Evolutionary conservation across 2,888 invertebrate species (phyloP).

Genomic region (Luperina testacea): DNA sequence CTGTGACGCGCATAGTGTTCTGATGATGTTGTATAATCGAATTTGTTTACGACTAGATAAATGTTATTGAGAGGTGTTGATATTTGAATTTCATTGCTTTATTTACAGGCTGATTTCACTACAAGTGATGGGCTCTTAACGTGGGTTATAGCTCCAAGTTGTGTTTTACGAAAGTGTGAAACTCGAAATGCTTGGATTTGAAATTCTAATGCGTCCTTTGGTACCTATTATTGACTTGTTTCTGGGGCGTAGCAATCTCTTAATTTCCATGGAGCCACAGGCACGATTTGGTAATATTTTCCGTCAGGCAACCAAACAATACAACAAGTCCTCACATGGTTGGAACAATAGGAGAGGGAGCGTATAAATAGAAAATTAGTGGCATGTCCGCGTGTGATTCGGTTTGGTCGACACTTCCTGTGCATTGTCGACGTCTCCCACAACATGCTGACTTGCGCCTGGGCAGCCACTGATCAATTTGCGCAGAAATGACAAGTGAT

Average conservation of each 20-base stretch:
- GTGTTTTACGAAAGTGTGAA: constrained; percentile 57
- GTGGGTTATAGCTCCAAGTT: constrained; percentile 32
- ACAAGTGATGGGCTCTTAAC: constrained; percentile 48
- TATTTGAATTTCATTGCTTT: constrained; percentile 67
- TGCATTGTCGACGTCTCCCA: constrained; percentile 86
- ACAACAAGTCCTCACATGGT: constrained; percentile 48
- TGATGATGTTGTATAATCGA: constrained; percentile 70
- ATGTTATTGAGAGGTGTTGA: constrained; percentile 65
- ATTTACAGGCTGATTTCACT: constrained; percentile 50
- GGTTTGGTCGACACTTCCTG: constrained; percentile 88
- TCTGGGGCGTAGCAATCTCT: constrained; percentile 1
- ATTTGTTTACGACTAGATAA: constrained; percentile 65
- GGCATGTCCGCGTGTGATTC: constrained; percentile 83
- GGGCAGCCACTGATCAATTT: constrained; percentile 72
- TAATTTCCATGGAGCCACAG: constrained; percentile 4
- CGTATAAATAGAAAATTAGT: constrained; percentile 81
- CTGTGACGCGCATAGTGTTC: constrained; percentile 59
- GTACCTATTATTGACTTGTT: constrained; percentile 27
- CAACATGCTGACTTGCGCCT: constrained; percentile 77
- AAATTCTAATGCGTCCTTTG: constrained; percentile 34
- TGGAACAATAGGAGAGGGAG: constrained; percentile 77
- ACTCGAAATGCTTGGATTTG: constrained; percentile 43
- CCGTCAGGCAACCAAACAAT: constrained; percentile 36
- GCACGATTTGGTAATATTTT: constrained; percentile 17
- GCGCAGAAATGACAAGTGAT: constrained; percentile 57